Conservation (phyloP, 2,797 vertebrate genomes). For the Cephalopachus bancanus region DNA sequence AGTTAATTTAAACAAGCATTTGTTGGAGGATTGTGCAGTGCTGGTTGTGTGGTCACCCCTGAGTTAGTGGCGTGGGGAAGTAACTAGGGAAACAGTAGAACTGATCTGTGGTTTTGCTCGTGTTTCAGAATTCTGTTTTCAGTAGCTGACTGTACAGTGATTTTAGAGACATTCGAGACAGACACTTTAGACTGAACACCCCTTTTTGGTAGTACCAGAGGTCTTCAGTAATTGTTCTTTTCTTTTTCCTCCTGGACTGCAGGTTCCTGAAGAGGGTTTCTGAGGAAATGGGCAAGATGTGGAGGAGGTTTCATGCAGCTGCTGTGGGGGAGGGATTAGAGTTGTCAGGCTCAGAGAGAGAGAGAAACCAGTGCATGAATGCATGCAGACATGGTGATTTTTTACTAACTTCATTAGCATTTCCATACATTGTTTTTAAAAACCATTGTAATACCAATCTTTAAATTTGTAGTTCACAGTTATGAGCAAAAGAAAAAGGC, state of each 20-base stretch:
- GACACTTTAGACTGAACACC: conserved; percentile 87
- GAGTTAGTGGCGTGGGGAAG: conserved; percentile 8
- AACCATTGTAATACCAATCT: conserved; percentile 79
- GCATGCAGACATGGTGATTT: conserved; percentile 93
- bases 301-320: conserved; percentile 98
- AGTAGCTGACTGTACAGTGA: conserved; percentile 76
- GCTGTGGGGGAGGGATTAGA: conserved; percentile 89
- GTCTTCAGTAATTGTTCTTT: conserved; percentile 92
- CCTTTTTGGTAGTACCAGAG: conserved; percentile 85
- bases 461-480: conserved; percentile 85
- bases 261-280: conserved; percentile 99
- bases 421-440: conserved; percentile 87
- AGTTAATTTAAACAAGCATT: conserved; percentile 20
- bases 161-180: conserved; percentile 76
- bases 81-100: background rate
- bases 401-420: conserved; percentile 93
- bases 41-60: background rate
- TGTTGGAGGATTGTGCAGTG: conserved; percentile 8
- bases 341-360: conserved; percentile 87
- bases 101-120: conserved; percentile 52
- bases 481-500: conserved; percentile 82
- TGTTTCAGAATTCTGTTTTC: conserved; percentile 64
- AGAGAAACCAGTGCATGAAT: conserved; percentile 95
- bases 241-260: conserved; percentile 96
- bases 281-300: conserved; percentile 97